A percentile compares a stretch with the other conserved stretches of the same genome.
phyloP scores from a whole-genome alignment of 1,140 invertebrate species.

The Camponotus vicinus region DNA sequence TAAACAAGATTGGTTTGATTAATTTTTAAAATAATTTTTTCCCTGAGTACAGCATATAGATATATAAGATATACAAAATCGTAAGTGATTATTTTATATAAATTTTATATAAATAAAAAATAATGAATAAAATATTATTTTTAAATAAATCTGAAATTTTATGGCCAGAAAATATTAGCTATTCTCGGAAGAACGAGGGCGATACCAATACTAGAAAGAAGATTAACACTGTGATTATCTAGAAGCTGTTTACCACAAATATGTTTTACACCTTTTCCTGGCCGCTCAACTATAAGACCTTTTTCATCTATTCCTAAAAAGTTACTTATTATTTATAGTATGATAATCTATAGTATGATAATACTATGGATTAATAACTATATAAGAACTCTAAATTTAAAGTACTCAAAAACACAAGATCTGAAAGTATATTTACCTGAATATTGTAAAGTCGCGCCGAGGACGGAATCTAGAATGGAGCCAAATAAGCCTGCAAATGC shows the following conservation, averaged over 20 bases:
- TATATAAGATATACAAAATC: slow-evolving; percentile 1
- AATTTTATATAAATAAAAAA: not conserved
- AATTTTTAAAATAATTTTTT: not conserved
- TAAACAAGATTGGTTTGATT: not conserved
- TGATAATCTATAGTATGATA: too few relatives aligned
- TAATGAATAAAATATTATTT: slow-evolving; percentile 1
- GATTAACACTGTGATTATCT: slow-evolving; percentile 97
- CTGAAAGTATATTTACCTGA: slow-evolving; percentile 88
- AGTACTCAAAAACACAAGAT: slow-evolving; percentile 1
- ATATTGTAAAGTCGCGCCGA: slow-evolving; percentile 95
- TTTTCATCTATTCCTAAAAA: slow-evolving; percentile 90
- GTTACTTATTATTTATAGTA: too few relatives aligned
- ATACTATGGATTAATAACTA: not conserved
- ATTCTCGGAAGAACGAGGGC: slow-evolving; percentile 91
- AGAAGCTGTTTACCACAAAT: slow-evolving; percentile 92
- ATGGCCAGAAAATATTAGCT: slow-evolving; percentile 89
- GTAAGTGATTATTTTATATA: not conserved
- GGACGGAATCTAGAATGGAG: slow-evolving; percentile 93
- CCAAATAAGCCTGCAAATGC: slow-evolving; percentile 92
- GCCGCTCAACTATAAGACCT: slow-evolving; percentile 91
- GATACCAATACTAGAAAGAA: slow-evolving; percentile 93
- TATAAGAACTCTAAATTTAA: not conserved
- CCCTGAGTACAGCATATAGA: not conserved
- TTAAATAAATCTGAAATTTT: slow-evolving; percentile 9
- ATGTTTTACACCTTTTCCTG: slow-evolving; percentile 90